Base-by-base conservation (phyloP, 1,140 invertebrate species). In the Lerema accius region DNA sequence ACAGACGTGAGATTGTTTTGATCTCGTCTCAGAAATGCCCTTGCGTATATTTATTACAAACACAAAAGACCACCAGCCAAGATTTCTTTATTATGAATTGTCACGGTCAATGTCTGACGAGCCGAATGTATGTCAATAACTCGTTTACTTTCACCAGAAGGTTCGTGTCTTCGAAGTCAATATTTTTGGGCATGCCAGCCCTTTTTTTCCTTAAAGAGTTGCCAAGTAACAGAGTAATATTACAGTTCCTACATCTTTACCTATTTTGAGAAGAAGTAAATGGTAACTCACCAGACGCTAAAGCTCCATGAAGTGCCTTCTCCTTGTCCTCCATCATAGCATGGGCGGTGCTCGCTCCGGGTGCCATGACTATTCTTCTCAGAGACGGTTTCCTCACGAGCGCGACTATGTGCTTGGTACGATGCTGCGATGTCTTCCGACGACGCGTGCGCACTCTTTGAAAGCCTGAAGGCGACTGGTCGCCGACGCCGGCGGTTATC, bases 281-380 rank as follows among this genome's bases (percentile, higher is more conserved):
- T 61, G 50, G 28, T 4, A 49, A 78, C 84, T 82, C 50, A 90
- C 87, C 85, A 40, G 80, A 76, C 37, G 85, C 74, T 35, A 84
- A 65, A 48, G 78, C 68, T 53, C 74, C 78, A 50, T 80, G 76
- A 13, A 89, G 78, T 3, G 76, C 69, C 69, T 88, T 88, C 78
- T 90, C 88, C 71, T 91, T 91, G 71, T 91, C 89, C 61, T 91
- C 88, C 76, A 87, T 86, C 89, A 91, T 91, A 42, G 89, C 73
- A 63, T 91, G 87, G 15, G 82, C 86, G 55, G 89, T 84, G 67
- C 81, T 84, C 35, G 86, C 73, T 85, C 87, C 87, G 39, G 87
- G 87, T 75, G 87, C 87, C 87, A 90, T 90, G 7, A 90, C 86
- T 65, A 89, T 85, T 70, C 84, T 79, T 67, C 82, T 84, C 37